Conservation (phyloP, 2,888 invertebrate species). For the Metacarcinus magister region DNA sequence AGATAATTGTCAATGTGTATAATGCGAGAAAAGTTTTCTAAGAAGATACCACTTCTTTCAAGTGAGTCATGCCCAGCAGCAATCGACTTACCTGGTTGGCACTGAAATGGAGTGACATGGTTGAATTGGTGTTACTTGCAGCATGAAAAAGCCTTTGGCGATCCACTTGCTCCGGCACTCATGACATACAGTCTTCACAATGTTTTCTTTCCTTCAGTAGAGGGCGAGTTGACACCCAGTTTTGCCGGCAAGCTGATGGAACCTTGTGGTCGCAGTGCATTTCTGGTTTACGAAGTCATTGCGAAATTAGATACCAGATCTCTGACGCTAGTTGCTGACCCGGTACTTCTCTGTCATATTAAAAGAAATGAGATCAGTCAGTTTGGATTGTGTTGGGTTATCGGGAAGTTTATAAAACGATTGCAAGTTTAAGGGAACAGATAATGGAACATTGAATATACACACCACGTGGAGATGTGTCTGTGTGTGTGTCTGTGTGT, state of each 20-base stretch:
- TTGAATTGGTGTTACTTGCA: slow-evolving; percentile 26
- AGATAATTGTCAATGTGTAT: too few relatives aligned
- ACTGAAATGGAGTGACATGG: slow-evolving; percentile 74
- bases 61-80: too few relatives aligned
- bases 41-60: too few relatives aligned
- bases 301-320: not conserved
- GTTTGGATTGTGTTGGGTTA: slow-evolving; percentile 2
- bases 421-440: too few relatives aligned
- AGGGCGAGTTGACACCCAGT: not conserved
- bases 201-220: not conserved
- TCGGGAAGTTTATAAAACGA: too few relatives aligned
- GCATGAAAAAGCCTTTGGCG: slow-evolving; percentile 63
- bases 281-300: not conserved
- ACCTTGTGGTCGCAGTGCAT: not conserved
- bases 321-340: not conserved
- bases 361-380: not conserved
- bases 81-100: slow-evolving; percentile 74
- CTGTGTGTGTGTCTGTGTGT: too few relatives aligned
- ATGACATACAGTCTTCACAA: not conserved
- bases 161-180: not conserved
- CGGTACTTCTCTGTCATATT: not conserved
- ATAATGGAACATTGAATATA: too few relatives aligned
- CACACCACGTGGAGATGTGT: too few relatives aligned
- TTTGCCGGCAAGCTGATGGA: not conserved
- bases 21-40: too few relatives aligned